A percentile compares a stretch with the other conserved stretches of the same genome.
Evolutionary conservation across 37 sponge, comb jelly and placozoan genomes (phyloP).

Genomic region (Dysidea cf. avara): DNA sequence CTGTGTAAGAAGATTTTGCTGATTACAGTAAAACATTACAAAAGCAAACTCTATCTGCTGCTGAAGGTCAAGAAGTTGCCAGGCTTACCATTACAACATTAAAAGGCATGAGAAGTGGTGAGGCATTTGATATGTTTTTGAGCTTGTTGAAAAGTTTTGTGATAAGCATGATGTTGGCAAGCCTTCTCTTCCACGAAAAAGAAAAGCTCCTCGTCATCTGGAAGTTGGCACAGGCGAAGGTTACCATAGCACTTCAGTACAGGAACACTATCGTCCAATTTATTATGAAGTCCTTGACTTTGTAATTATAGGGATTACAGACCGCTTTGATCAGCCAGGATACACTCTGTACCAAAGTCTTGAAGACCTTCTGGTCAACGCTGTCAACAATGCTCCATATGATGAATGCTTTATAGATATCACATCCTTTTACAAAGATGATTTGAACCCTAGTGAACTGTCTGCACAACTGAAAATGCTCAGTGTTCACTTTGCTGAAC

Average conservation of each 20-base stretch:
- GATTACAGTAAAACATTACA: too few relatives aligned
- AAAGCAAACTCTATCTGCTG: too few relatives aligned
- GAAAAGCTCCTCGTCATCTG: constrained; percentile 17
- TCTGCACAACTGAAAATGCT: too few relatives aligned
- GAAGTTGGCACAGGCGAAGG: constrained; percentile 23
- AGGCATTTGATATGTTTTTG: too few relatives aligned
- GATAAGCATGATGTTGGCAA: not conserved
- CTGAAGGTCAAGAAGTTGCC: too few relatives aligned
- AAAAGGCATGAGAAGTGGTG: too few relatives aligned
- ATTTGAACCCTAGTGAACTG: constrained; percentile 13
- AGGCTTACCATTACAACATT: too few relatives aligned
- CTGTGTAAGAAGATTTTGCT: constrained; percentile 12
- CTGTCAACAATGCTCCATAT: constrained; percentile 8
- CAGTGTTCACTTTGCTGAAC: not conserved
- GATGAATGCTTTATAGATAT: constrained; percentile 9
- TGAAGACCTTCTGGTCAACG: constrained; percentile 37
- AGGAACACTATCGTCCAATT: constrained; percentile 10
- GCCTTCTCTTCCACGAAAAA: constrained; percentile 18
- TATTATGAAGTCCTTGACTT: constrained; percentile 11
- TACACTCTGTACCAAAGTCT: constrained; percentile 35
- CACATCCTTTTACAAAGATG: constrained; percentile 12
- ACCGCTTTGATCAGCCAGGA: constrained; percentile 50
- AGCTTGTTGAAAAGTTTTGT: not conserved
- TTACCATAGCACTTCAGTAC: not conserved
- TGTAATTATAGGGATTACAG: too few relatives aligned